Evolutionary conservation across 2,888 invertebrate species (phyloP).

Genomic region (Euplagia quadripunctaria): DNA sequence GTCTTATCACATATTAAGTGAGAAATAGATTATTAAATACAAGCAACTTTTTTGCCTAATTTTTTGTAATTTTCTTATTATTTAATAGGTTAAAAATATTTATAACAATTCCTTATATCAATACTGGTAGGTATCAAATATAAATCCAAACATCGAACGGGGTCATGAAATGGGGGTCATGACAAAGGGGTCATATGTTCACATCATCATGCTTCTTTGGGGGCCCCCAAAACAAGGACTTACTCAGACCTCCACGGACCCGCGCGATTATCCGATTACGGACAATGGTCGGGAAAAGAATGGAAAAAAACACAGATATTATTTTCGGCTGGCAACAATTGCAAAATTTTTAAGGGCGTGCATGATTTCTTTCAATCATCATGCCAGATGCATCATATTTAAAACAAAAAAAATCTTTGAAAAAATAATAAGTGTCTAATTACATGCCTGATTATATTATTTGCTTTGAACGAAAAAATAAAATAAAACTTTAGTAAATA

Average conservation of each 20-base stretch:
- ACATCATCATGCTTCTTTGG: slow-evolving; percentile 63
- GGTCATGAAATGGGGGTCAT: slow-evolving; percentile 42
- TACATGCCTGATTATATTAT: slow-evolving; percentile 54
- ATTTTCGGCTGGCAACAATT: slow-evolving; percentile 66
- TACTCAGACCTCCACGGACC: slow-evolving; percentile 85
- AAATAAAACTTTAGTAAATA: slow-evolving; percentile 44
- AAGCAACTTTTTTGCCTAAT: neutral
- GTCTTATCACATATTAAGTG: neutral
- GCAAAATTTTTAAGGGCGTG: slow-evolving; percentile 44
- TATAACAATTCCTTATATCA: slow-evolving; percentile 47
- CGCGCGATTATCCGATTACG: slow-evolving; percentile 84
- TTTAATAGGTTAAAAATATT: slow-evolving; percentile 15
- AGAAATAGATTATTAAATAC: neutral
- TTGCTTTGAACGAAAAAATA: slow-evolving; percentile 51
- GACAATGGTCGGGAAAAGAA: slow-evolving; percentile 80
- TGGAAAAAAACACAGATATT: slow-evolving; percentile 81
- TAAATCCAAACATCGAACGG: slow-evolving; percentile 41
- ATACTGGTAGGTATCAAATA: slow-evolving; percentile 40
- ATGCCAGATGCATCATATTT: slow-evolving; percentile 43
- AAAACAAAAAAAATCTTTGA: slow-evolving; percentile 15
- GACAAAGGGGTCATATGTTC: slow-evolving; percentile 41
- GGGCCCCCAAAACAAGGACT: slow-evolving; percentile 67
- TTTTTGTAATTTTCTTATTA: no score
- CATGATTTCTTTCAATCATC: slow-evolving; percentile 48
- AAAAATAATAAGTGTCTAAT: slow-evolving; percentile 46